Evolutionary conservation across 1,140 invertebrate genomes (phyloP).

Genomic region (Tetranychus cinnabarinus): DNA sequence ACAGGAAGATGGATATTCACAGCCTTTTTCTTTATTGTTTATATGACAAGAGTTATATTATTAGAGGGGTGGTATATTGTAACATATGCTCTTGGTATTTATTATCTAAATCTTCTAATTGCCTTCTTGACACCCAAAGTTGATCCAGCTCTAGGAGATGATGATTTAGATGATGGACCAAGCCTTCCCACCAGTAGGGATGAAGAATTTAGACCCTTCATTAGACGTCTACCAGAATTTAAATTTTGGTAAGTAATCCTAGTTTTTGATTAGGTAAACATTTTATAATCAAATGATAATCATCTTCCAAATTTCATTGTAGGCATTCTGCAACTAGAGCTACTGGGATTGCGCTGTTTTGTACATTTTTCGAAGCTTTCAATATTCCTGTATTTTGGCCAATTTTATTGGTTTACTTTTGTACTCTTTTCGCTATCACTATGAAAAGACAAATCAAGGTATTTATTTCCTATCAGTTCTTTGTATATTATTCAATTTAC

Average conservation of each 20-base stretch:
- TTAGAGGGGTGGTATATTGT: conserved; percentile 73
- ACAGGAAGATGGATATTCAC: conserved; percentile 27
- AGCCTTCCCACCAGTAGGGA: conserved; percentile 75
- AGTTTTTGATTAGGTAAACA: background rate
- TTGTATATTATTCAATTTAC: background rate
- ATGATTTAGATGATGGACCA: conserved; percentile 54
- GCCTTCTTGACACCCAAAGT: conserved; percentile 98
- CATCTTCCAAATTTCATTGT: conserved; percentile 11
- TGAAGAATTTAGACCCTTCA: conserved; percentile 97
- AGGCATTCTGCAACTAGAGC: conserved; percentile 80
- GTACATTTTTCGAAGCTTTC: conserved; percentile 91
- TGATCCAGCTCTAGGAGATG: conserved; percentile 72
- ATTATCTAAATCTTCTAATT: conserved; percentile 96
- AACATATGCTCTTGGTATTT: conserved; percentile 93
- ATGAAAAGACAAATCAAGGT: conserved; percentile 99
- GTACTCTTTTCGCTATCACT: conserved; percentile 89
- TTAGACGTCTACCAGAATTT: conserved; percentile 89
- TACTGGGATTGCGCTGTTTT: conserved; percentile 65
- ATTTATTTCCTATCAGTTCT: conserved; percentile 12
- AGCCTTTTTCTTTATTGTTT: conserved; percentile 22
- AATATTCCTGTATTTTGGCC: conserved; percentile 99
- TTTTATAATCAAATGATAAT: conserved; percentile 1
- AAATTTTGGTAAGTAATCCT: conserved; percentile 65
- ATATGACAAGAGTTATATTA: conserved; percentile 16
- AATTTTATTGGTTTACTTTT: conserved; percentile 97